Evolutionary conservation across 2,797 vertebrate genomes (phyloP).

Genomic region (Poecilia wingei): DNA sequence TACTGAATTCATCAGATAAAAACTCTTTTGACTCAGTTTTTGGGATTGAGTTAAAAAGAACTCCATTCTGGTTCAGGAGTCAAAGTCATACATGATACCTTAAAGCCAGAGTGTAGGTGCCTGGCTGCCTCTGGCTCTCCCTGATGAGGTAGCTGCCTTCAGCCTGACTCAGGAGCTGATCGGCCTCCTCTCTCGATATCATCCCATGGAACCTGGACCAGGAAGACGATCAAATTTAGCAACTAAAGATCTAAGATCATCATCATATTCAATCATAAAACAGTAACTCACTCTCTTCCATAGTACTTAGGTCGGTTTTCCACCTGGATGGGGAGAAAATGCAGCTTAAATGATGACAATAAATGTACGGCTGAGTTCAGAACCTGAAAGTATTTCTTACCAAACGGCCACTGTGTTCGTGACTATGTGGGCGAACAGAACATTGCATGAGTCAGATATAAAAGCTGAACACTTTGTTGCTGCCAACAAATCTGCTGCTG

Average conservation of each 20-base stretch:
- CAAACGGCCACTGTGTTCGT: neutral
- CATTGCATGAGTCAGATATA: slow-evolving; percentile 57
- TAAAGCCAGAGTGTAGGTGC: slow-evolving; percentile 96
- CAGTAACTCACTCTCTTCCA: slow-evolving; percentile 94
- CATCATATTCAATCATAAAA: neutral
- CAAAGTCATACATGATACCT: slow-evolving; percentile 76
- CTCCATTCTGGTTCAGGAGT: too few relatives aligned
- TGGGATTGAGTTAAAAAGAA: neutral
- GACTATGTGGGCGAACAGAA: slow-evolving; percentile 33
- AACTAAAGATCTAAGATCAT: neutral
- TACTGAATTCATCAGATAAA: too few relatives aligned
- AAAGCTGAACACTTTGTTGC: slow-evolving; percentile 40
- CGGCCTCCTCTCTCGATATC: slow-evolving; percentile 96
- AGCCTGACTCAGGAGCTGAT: slow-evolving; percentile 93
- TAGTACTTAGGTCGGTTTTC: slow-evolving; percentile 98
- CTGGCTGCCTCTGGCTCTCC: slow-evolving; percentile 97
- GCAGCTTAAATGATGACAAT: neutral
- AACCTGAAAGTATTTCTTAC: slow-evolving; percentile 5
- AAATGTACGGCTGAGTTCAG: too few relatives aligned
- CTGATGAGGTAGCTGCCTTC: slow-evolving; percentile 99
- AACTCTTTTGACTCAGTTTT: neutral
- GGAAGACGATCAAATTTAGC: slow-evolving; percentile 1
- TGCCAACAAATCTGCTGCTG: slow-evolving; percentile 52
- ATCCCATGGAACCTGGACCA: slow-evolving; percentile 92
- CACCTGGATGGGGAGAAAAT: slow-evolving; percentile 79